Base-by-base conservation (phyloP, 37 sponge, comb jelly and placozoan species). In the Ephydatia muelleri region DNA sequence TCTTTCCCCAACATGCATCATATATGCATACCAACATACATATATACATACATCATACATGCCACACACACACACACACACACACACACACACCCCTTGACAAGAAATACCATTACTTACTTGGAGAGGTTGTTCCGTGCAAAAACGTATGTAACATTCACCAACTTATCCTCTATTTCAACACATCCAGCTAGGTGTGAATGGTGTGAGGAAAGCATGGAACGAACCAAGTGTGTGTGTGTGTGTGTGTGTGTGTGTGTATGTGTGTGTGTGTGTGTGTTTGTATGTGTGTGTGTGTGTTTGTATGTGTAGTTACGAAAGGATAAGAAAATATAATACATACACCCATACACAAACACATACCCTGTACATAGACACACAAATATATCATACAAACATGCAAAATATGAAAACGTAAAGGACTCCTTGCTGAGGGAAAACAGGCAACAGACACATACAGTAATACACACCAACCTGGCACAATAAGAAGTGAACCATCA, bases 401-500 rank as follows among this genome's bases (percentile, higher is more conserved):
- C 66, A 65, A 65, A 21, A 21, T 65, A 22, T 65, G 66, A 65
- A 22, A 14, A 14, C 14, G 19, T 65, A 21, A 65, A 21, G 66
- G 14, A 14, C 21, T 22, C 14, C 21, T 65, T 65, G 14, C 21
- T 14, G 21, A 65, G 14, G 19, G 19, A 65, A 65, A 22, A 65
- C 66, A 65, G 14, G 66, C 66, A 65, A 22, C 21, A 65, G 66
- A 22, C 14, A 70, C 25, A 12, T 22, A 29, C 27, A 80, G 25
- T 19, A 80, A 26, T 14, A n/a, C 48, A 65, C 26, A 26, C 82
- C 19, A 68, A 97, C 98, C 84, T 87, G 99, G 99, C 27, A 77
- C 95, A 31, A 99, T 81, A 14, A 99, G 92, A 67, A 99, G 79
- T 12, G 86, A 78, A n/a, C 99, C 99, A 83, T 99, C 99, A 19